phyloP scores from a whole-genome alignment of 2,113 vertebrate species.

The Nesoenas mayeri region DNA sequence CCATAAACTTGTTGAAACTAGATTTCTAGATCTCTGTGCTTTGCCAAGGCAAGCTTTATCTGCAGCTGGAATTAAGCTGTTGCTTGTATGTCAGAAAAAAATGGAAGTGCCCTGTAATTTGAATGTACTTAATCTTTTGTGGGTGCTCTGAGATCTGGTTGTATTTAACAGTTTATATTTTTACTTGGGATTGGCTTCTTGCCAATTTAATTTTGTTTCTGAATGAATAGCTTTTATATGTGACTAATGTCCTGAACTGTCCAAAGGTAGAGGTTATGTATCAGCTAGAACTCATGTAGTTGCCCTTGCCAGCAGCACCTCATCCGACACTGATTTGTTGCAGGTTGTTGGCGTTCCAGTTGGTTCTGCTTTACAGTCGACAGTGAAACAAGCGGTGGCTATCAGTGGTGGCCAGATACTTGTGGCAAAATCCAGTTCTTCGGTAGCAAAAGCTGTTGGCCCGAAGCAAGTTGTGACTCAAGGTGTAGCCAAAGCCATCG shows the following conservation, averaged over 20 bases:
- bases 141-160: not conserved
- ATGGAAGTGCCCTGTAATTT: not conserved
- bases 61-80: not conserved
- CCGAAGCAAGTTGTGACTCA: constrained; percentile 95
- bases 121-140: constrained; percentile 3
- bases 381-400: constrained; percentile 92
- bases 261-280: not conserved
- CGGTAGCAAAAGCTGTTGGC: constrained; percentile 87
- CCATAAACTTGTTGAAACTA: not conserved
- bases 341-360: constrained; percentile 93
- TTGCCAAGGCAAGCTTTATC: constrained; percentile 5
- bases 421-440: constrained; percentile 90
- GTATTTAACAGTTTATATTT: constrained; percentile 9
- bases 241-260: not conserved
- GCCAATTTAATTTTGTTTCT: not conserved
- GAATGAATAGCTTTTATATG: not conserved
- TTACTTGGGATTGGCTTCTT: not conserved
- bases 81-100: not conserved
- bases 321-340: constrained; percentile 28
- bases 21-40: not conserved
- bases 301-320: not conserved
- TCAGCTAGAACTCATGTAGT: not conserved
- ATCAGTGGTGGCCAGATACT: constrained; percentile 97
- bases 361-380: constrained; percentile 86
- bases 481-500: constrained; percentile 96